Base-by-base conservation (phyloP, 2,888 invertebrate genomes). In the Drosophila conformis region DNA sequence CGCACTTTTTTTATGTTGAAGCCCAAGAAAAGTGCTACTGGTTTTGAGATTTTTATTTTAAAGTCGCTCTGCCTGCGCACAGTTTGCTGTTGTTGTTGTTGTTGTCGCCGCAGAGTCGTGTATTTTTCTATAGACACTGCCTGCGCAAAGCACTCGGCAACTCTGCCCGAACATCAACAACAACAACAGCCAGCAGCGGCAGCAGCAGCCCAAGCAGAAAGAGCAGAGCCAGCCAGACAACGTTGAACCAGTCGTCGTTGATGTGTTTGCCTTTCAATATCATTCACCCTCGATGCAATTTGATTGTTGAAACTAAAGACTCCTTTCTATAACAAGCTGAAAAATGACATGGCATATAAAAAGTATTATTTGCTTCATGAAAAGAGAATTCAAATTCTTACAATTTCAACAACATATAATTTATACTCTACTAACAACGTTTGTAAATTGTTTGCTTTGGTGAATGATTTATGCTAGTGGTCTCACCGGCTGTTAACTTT, bases 11-110 rank as follows among this genome's bases (percentile, higher is more conserved):
- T 76, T 78, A 71, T 76, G 86, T 83, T 65, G 76, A 78, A 74
- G 76, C 76, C 76, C 76, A 90, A 90, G 87, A 84, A 83, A 89
- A 91, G 80, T 90, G 91, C 91, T 91, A 91, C 90, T 91, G 90
- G 90, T 91, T 90, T 90, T 90, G 75, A 89, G 82, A 85, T 87
- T 87, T 46, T 79, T 59, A 78, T 73, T 65, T 80, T 63, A 61
- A 71, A 78, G 78, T 78, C 73, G 66, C 63, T 42, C 63, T 57
- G 57, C 40, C 57, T 57, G 40, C 40, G 29, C 40, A 21, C 57
- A 40, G 27, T 56, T 56, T 27, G 54, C 36, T 13, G 54, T 4
- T 54, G n/a, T 15, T 48, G 49, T 18, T 49, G 49, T 40, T 27
- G 40, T 40, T 57, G 57, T 29, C 77, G 77, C 67, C 79, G 71